A percentile compares a stretch with the other conserved stretches of the same genome.
phyloP scores from a whole-genome alignment of 2,888 invertebrate genomes.

The Torymus texanus region DNA sequence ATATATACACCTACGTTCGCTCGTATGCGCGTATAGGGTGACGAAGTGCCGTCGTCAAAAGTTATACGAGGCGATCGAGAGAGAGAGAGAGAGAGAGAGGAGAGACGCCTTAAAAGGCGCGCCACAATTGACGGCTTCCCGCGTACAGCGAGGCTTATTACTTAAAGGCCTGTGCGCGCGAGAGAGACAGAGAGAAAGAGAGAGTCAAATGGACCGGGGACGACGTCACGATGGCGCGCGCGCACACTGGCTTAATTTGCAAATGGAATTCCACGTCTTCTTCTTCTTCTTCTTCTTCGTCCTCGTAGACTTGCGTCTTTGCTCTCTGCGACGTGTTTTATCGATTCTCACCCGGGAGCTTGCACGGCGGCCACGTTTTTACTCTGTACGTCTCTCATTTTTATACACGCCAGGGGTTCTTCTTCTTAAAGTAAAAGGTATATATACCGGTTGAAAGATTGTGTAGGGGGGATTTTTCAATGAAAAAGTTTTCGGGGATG shows the following conservation, averaged over 20 bases:
- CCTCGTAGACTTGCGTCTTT: not conserved
- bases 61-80: slow-evolving; percentile 13
- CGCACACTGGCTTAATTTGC: slow-evolving; percentile 38
- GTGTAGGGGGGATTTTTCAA: too few relatives aligned
- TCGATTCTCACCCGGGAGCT: not conserved
- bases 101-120: slow-evolving; percentile 15
- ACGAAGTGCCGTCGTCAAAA: slow-evolving; percentile 29
- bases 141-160: slow-evolving; percentile 37
- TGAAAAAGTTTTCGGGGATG: too few relatives aligned
- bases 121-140: slow-evolving; percentile 48
- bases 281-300: not conserved
- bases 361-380: too few relatives aligned
- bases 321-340: not conserved
- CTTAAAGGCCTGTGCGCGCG: slow-evolving; percentile 31
- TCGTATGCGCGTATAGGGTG: not conserved
- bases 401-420: not conserved
- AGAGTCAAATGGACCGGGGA: slow-evolving; percentile 30
- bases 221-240: not conserved
- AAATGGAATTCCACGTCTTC: slow-evolving; percentile 38
- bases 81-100: too few relatives aligned
- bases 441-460: too few relatives aligned
- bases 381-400: not conserved
- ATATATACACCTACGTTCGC: not conserved
- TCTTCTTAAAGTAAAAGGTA: not conserved
- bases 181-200: not conserved